Evolutionary conservation across 2,888 invertebrate genomes (phyloP), one percentile per base, ranked within the genome.

Genomic region (Pegoplata infirma): DNA sequence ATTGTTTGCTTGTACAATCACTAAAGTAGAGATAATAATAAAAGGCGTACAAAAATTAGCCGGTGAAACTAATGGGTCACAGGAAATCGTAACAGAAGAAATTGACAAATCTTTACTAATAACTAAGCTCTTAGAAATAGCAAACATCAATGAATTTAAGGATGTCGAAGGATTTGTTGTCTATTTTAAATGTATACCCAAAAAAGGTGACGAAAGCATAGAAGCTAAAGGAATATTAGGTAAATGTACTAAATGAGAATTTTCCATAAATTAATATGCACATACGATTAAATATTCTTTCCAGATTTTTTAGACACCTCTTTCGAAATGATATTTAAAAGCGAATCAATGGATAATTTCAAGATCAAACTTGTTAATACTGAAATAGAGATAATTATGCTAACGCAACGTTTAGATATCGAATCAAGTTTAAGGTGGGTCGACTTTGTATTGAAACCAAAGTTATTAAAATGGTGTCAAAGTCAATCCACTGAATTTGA

Each of bases 1-100:
- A 86, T 89, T 95, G 85, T 92, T 93, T 87, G 93, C 93, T 3
- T 86, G 87, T 46, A 76, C 85, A 36, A 66, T 79, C 5, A 55
- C 17, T 5, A 59, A 75, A 59, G 84, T 85, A 0, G 71, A 83
- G 17, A 82, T 81, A 61, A 55, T 84, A 6, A 4, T 76, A 1
- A 61, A 82, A 61, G 91, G 81, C 0, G 81, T 40, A 55, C 67
- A 25, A 72, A 81, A 44, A 73, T 82, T 3, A 5, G 59, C 63
- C 19, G 36, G 36, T 28, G 51, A 49, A 17, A 51, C 17, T 4
- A 16, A 14, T 49, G 2, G 21, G 5, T 2, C 3, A 10, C 63
- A 81, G 21, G 12, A 59, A 2, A 69, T 55, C 16, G 23, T 28
- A 7, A 23, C 8, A 8, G 47, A 72, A 21, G 47, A 66, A 14